These are phyloP conservation scores for Augochlora pura DNA, from an alignment of 1,140 invertebrate genomes.

Conservation along the genomic window DNA sequence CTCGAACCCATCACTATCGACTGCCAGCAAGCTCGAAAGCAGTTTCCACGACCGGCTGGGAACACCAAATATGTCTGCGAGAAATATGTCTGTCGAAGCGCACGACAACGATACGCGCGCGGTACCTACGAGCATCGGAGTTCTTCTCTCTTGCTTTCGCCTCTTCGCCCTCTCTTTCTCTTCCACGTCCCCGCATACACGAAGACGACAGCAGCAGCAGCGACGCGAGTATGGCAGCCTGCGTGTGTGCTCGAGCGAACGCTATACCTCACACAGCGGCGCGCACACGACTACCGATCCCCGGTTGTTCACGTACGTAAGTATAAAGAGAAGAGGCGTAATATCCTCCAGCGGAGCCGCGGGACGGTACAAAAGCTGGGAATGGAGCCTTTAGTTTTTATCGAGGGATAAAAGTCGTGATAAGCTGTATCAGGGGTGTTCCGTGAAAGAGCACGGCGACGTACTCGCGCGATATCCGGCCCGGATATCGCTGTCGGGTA, in stretches of 20 bases:
- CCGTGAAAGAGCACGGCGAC: conserved; percentile 65
- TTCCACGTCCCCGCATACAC: no score
- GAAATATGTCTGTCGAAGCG: no score
- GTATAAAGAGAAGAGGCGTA: conserved; percentile 49
- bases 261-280: neutral
- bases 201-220: no score
- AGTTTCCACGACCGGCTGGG: conserved; percentile 23
- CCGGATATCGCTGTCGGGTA: conserved; percentile 43
- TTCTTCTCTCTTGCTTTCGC: neutral
- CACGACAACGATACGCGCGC: conserved; percentile 14
- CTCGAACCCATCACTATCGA: conserved; percentile 44
- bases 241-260: no score
- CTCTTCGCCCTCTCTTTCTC: no score
- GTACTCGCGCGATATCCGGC: conserved; percentile 56
- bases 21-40: conserved; percentile 10
- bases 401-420: conserved; percentile 75
- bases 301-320: conserved; percentile 29
- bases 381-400: conserved; percentile 78
- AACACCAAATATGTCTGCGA: conserved; percentile 35
- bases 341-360: conserved; percentile 57
- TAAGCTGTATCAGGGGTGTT: conserved; percentile 73
- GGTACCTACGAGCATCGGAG: conserved; percentile 21
- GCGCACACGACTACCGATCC: conserved; percentile 33
- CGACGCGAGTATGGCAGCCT: no score
- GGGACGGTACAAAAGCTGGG: conserved; percentile 71